Percentiles rank a stretch among this genome's conserved stretches.
Evolutionary conservation across 2,797 vertebrate species (phyloP).

Genomic region (Molossus alvarezi): DNA sequence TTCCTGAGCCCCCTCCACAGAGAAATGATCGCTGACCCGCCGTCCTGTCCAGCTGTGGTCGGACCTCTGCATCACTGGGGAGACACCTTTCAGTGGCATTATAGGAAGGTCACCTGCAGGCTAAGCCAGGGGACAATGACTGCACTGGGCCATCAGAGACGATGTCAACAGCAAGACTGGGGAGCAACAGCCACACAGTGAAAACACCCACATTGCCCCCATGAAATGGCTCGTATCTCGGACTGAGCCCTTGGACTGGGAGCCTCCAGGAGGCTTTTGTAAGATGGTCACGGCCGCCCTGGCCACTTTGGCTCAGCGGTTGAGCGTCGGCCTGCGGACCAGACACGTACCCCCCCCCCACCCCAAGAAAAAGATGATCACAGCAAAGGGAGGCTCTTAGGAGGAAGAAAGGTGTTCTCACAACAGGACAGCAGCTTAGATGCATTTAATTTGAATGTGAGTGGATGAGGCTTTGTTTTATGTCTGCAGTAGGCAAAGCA

Average conservation of each 20-base stretch:
- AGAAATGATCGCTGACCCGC: background rate
- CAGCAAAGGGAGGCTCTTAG: fast-evolving
- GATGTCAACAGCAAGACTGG: background rate
- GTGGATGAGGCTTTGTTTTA: background rate
- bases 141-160: background rate
- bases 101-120: background rate
- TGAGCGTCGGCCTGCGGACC: too few relatives aligned
- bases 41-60: background rate
- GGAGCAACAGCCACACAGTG: background rate
- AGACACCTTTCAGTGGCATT: background rate
- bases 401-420: too few relatives aligned
- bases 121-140: background rate
- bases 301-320: too few relatives aligned
- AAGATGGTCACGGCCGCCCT: fast-evolving
- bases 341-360: too few relatives aligned
- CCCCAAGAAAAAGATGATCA: too few relatives aligned
- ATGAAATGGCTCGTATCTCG: background rate
- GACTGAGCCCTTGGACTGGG: background rate
- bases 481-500: too few relatives aligned
- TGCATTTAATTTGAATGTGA: too few relatives aligned
- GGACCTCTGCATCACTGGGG: background rate
- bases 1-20: background rate
- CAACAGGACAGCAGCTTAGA: background rate
- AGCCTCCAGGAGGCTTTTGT: background rate
- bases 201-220: background rate